phyloP scores from a whole-genome alignment of 2,888 invertebrate species.

The Agriopis leucophaearia region DNA sequence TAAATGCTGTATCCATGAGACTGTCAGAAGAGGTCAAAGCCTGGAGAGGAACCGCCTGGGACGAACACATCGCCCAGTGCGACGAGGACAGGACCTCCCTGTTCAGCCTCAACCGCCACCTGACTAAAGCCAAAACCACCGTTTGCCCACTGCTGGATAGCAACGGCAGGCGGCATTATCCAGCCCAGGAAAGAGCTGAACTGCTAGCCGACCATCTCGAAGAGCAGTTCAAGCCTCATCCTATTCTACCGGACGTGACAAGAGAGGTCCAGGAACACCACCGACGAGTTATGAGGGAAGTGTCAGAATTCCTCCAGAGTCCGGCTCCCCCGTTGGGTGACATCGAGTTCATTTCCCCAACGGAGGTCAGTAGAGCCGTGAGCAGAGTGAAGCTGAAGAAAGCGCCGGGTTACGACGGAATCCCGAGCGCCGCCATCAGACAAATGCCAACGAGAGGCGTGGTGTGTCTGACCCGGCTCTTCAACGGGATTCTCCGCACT shows the following conservation, averaged over 20 bases:
- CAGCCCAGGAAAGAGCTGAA: not conserved
- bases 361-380: not conserved
- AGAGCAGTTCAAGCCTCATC: not conserved
- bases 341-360: slow-evolving; percentile 13
- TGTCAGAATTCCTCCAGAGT: not conserved
- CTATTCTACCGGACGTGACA: not conserved
- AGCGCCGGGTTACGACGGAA: slow-evolving; percentile 21
- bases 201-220: not conserved
- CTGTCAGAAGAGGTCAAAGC: not conserved
- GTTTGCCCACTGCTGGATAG: slow-evolving; percentile 1
- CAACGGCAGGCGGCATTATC: not conserved
- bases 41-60: slow-evolving; percentile 5
- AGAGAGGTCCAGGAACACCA: not conserved
- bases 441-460: not conserved
- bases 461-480: slow-evolving; percentile 13
- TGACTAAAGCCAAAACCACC: not conserved
- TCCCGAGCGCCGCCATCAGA: slow-evolving; percentile 6
- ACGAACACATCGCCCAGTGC: not conserved
- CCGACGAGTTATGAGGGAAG: not conserved
- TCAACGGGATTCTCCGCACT: slow-evolving; percentile 29
- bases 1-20: not conserved
- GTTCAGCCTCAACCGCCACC: slow-evolving; percentile 1
- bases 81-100: not conserved
- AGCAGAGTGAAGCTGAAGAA: slow-evolving; percentile 4
- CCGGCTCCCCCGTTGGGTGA: not conserved